Evolutionary conservation across 2,113 vertebrate species (phyloP).

Genomic region (Picathartes gymnocephalus): DNA sequence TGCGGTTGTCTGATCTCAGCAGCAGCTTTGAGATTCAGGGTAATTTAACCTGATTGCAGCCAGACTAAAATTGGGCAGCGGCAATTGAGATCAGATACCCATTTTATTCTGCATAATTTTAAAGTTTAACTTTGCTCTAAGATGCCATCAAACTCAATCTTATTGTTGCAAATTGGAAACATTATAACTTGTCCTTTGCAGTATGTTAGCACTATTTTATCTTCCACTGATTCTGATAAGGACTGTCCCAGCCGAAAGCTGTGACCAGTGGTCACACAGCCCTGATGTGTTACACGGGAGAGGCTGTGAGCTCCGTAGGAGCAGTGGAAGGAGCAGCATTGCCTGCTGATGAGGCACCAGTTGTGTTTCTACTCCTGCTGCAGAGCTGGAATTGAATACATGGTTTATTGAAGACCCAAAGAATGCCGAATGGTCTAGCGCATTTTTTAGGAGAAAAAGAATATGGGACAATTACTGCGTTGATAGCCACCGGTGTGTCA

Average conservation of each 20-base stretch:
- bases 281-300: not conserved
- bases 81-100: not conserved
- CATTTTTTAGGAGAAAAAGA: not conserved
- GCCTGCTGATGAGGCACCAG: not conserved
- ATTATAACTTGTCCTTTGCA: not conserved
- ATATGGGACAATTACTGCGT: not conserved
- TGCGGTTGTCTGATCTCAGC: not conserved
- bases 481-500: not conserved
- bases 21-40: not conserved
- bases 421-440: not conserved
- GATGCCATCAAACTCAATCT: not conserved
- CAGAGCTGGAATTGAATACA: not conserved
- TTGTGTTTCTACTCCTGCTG: not conserved
- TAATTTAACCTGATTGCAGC: conserved; percentile 1
- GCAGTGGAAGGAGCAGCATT: not conserved
- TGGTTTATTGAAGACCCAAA: not conserved
- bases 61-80: not conserved
- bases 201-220: not conserved
- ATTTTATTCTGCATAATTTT: not conserved
- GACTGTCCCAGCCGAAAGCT: not conserved
- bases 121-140: not conserved
- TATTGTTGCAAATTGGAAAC: not conserved
- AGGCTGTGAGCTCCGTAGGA: not conserved
- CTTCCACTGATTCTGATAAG: not conserved
- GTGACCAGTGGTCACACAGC: not conserved